Base-by-base conservation (phyloP, 2,113 vertebrate genomes). In the Austrofundulus limnaeus region DNA sequence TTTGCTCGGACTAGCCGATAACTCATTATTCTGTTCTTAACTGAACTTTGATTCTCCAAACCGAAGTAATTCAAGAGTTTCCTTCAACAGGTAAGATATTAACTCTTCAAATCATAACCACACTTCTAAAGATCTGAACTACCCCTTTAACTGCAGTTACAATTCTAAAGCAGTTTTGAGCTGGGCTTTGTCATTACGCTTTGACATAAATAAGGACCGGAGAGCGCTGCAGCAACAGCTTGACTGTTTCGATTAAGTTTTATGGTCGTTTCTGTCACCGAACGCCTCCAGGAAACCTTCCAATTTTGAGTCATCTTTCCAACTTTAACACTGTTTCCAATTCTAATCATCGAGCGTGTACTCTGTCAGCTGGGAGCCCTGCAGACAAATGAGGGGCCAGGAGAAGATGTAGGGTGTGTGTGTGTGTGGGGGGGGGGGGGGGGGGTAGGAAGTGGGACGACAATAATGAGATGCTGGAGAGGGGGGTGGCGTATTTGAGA, bases 361-460 rank as follows among this genome's bases (percentile, higher is more conserved):
- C 48, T 39, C 43, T 43, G 56, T 55, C 74, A 58, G 63, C 75
- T 67, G 71, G 77, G 64, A 49, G 55, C 58, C 60, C 21, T 11
- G 66, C 66, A 75, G 80, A 65, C 66, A 70, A 74, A 25, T 24
- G 59, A 70, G 72, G 69, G 46, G 73, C 75, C 73, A 60, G 57
- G 57, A 83, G 83, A 81, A 87, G 86, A 87, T 83, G 86, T 59
- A 72, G 67, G 66, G 51, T n/a, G n/a, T n/a, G n/a, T n/a, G n/a
- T n/a, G n/a, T n/a, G n/a, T n/a, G n/a, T n/a, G n/a, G n/a, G n/a
- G n/a, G n/a, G n/a, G n/a, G n/a, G n/a, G n/a, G n/a, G n/a, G n/a
- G n/a, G n/a, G n/a, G n/a, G n/a, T n/a, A n/a, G n/a, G n/a, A n/a
- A n/a, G n/a, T n/a, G 25, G 69, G 41, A 38, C 20, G 60, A 49